Base-by-base conservation (phyloP, 2,797 vertebrate species). In the Epinephelus awoara region DNA sequence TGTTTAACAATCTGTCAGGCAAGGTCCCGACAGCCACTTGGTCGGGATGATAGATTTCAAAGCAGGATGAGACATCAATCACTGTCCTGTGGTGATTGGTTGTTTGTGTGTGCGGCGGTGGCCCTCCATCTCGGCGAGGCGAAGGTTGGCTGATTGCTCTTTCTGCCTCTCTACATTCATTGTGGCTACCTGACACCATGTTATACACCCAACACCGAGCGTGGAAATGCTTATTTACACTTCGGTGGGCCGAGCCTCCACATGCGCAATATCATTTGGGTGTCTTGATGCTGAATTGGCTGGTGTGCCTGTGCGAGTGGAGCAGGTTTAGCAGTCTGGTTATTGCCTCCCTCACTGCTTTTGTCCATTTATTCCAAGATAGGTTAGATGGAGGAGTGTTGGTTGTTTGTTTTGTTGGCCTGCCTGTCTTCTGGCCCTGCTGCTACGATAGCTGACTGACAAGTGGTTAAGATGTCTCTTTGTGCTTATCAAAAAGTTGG, bases 71-170 rank as follows among this genome's bases (percentile, higher is more conserved):
- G 89, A 87, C 95, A 98, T 98, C 96, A 95, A 92, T 99, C 97
- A 97, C 93, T 80, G 90, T 96, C 94, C 19, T 54, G 52, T 70
- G 80, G 94, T 96, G 97, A 97, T 98, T 97, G 96, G 96, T 97
- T 97, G 96, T 96, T 97, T 96, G 96, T 96, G 95, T 95, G 96
- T 95, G 94, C 94, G 95, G 95, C 94, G 93, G 92, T 85, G 93
- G 96, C 95, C 94, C 95, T 97, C 96, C 95, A 96, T 97, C 96
- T 98, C 94, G 55, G 88, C 93, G 92, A 96, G 91, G 95, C 88
- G 96, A 97, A 97, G 96, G 94, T 92, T 93, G 95, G 92, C 96
- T 97, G 96, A 98, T 97, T 97, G 96, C 96, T 96, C 94, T 91
- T 91, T 92, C 94, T 92, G 92, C 92, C 85, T 93, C 86, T 91